Percentiles rank a stretch among this genome's conserved stretches.
phyloP scores from a whole-genome alignment of 1,140 invertebrate genomes.

The Scaptomyza hsui region DNA sequence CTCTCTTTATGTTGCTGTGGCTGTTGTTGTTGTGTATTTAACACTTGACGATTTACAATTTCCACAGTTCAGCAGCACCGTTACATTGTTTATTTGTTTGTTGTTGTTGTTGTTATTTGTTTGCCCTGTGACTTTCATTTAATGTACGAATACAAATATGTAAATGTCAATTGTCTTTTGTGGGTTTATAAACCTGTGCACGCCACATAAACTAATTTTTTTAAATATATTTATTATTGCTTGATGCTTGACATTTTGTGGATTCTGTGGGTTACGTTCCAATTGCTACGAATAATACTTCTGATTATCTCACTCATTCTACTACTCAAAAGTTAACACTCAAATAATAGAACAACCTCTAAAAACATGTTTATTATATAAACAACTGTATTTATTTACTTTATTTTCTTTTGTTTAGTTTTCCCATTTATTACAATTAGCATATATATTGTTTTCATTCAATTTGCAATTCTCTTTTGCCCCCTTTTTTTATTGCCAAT shows the following conservation, averaged over 20 bases:
- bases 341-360: background rate
- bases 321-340: background rate
- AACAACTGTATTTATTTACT: background rate
- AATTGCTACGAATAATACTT: slow-evolving; percentile 53
- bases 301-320: background rate
- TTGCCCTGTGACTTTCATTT: slow-evolving; percentile 44
- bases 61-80: slow-evolving; percentile 37
- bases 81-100: slow-evolving; percentile 62
- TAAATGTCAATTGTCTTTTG: slow-evolving; percentile 67
- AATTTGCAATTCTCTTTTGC: background rate
- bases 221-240: background rate
- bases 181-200: slow-evolving; percentile 57
- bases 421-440: background rate
- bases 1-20: slow-evolving; percentile 40
- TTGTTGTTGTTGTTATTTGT: slow-evolving; percentile 36
- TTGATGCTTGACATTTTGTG: background rate
- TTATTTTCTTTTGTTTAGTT: slow-evolving; percentile 1
- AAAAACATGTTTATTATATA: too few relatives aligned
- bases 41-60: slow-evolving; percentile 49
- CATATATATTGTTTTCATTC: slow-evolving; percentile 1
- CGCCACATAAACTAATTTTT: slow-evolving; percentile 34
- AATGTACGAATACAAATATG: slow-evolving; percentile 26
- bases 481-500: slow-evolving; percentile 8
- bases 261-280: slow-evolving; percentile 64
- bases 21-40: slow-evolving; percentile 26